Evolutionary conservation across 2,888 invertebrate genomes (phyloP), one percentile per base, ranked within the genome.

Genomic region (Hyposoter dolosus): DNA sequence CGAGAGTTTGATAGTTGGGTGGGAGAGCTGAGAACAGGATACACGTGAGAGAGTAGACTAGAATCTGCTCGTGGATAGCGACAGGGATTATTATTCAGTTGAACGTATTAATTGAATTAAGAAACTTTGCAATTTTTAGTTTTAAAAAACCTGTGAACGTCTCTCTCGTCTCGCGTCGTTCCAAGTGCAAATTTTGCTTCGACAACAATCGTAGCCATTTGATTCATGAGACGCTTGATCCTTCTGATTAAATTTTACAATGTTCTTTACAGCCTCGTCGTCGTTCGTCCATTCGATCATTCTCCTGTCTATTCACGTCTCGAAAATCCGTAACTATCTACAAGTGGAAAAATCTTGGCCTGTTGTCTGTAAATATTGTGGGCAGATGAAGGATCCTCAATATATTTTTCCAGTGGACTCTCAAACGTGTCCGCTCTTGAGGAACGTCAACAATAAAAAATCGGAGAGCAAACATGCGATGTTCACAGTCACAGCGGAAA

Each of bases 301-400:
- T 65, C 68, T 50, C 71, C 60, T 74, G 19, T 80, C 75, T 63
- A 79, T 76, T 63, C 74, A 53, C 43, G 28, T 53, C 69, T 83
- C 78, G 63, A 84, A 71, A 74, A 56, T 68, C 77, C 84, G 82
- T 60, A 78, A 84, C 66, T 75, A 60, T 60, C 77, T 35, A 53
- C 65, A 56, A 85, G 87, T 83, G 83, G 63, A 47, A 84, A 86
- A 76, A 60, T 79, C 60, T 85, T 74, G 83, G 19, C 45, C 40
- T 90, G 89, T 90, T 90, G 88, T 87, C 88, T 85, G 92, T 89
- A 91, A 92, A 92, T 91, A 92, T 92, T 90, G 89, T 91, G 88
- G 87, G 85, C 86, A 86, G 89, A 84, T 88, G 89, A 90, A 90
- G 90, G 85, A 89, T 89, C 88, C 89, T 88, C 88, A 68, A 89